phyloP scores from a whole-genome alignment of 2,888 invertebrate genomes.

The Raillietiella orientalis region DNA sequence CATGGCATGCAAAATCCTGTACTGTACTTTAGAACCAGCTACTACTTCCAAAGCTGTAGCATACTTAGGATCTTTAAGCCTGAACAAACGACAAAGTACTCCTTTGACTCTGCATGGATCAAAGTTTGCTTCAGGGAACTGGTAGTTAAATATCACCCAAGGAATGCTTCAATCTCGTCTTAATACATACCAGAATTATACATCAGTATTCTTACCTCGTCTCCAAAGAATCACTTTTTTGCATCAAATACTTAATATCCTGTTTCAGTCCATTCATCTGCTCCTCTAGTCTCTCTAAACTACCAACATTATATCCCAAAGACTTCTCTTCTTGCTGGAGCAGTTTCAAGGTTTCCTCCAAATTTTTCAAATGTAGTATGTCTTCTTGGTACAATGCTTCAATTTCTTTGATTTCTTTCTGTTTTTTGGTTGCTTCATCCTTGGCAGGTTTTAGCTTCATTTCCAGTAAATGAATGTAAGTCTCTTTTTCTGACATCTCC shows the following conservation, averaged over 20 bases:
- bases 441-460: conserved; percentile 20
- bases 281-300: conserved; percentile 19
- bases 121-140: conserved; percentile 40
- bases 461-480: neutral
- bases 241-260: conserved; percentile 20
- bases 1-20: neutral
- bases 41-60: conserved; percentile 52
- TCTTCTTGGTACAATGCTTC: conserved; percentile 31
- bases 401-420: conserved; percentile 27
- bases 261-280: conserved; percentile 18
- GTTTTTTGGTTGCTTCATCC: conserved; percentile 25
- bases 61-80: conserved; percentile 28
- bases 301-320: conserved; percentile 23
- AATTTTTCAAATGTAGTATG: conserved; percentile 20
- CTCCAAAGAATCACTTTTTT: conserved; percentile 23
- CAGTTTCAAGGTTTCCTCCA: conserved; percentile 20
- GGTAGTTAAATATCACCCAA: conserved; percentile 29
- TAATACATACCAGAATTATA: conserved; percentile 3
- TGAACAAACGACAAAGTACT: conserved; percentile 41
- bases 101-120: conserved; percentile 29
- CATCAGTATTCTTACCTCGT: conserved; percentile 10
- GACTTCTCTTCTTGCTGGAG: conserved; percentile 18
- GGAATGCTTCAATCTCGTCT: conserved; percentile 7
- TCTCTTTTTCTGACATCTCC: neutral
- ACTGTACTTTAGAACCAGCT: conserved; percentile 42